A percentile compares a stretch with the other conserved stretches of the same genome.
Conservation (phyloP, 2,113 vertebrate genomes). For the Lepus europaeus region DNA sequence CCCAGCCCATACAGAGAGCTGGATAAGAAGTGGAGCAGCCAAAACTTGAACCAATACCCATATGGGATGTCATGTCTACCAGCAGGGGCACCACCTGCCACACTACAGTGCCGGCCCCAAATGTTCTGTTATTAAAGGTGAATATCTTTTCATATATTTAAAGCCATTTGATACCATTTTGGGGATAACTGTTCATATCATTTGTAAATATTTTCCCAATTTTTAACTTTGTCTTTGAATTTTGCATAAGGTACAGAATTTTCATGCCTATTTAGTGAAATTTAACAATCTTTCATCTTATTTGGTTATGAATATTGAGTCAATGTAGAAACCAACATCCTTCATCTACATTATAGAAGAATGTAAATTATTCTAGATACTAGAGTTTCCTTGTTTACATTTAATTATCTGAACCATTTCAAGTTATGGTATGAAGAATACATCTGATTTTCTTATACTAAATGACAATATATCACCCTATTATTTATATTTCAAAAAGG, state of each 20-base stretch:
- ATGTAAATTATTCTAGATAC: background rate
- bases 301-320: background rate
- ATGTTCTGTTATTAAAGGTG: background rate
- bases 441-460: constrained; percentile 1
- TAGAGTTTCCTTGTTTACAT: background rate
- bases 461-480: background rate
- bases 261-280: background rate
- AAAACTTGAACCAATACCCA: too few species aligned
- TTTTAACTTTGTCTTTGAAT: background rate
- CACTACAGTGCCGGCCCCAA: too few species aligned
- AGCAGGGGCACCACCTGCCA: too few species aligned
- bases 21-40: too few species aligned
- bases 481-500: background rate
- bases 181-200: background rate
- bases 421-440: background rate
- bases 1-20: too few species aligned
- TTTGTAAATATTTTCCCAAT: background rate
- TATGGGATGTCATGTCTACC: too few species aligned
- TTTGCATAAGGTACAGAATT: background rate
- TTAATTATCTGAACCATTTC: constrained; percentile 37
- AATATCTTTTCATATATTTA: background rate
- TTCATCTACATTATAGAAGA: background rate
- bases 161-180: background rate
- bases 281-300: background rate
- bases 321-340: constrained; percentile 15